Conservation (phyloP, 1,140 invertebrate species). For the Danaus melanippus region DNA sequence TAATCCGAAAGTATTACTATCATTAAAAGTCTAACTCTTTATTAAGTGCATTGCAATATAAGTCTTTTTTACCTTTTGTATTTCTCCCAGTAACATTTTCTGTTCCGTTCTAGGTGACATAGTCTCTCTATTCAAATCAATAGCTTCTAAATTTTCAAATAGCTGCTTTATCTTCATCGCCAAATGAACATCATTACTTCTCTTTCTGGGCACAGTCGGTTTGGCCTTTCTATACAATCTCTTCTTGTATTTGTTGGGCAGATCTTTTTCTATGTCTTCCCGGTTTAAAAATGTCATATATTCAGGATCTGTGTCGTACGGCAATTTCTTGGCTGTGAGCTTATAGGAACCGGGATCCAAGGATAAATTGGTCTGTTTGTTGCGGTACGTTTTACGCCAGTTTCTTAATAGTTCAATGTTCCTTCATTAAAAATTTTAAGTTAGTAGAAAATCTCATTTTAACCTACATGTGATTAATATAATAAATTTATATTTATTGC, state of each 20-base stretch:
- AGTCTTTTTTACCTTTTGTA: slow-evolving; percentile 52
- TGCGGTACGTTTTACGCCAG: slow-evolving; percentile 56
- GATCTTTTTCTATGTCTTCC: slow-evolving; percentile 66
- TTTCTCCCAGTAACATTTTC: slow-evolving; percentile 53
- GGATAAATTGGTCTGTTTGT: slow-evolving; percentile 28
- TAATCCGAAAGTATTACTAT: too few species aligned
- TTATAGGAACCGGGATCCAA: slow-evolving; percentile 29
- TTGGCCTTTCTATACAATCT: slow-evolving; percentile 43
- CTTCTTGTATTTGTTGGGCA: slow-evolving; percentile 65
- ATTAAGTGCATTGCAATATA: too few species aligned
- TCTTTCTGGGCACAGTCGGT: slow-evolving; percentile 44
- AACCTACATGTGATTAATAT: too few species aligned
- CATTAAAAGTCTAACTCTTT: too few species aligned
- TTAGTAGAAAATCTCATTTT: background rate
- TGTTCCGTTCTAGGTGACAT: slow-evolving; percentile 64
- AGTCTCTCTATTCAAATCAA: slow-evolving; percentile 44
- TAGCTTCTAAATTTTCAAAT: slow-evolving; percentile 58
- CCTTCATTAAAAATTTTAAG: slow-evolving; percentile 30
- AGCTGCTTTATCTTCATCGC: slow-evolving; percentile 64
- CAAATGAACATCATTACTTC: slow-evolving; percentile 52
- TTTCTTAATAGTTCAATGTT: slow-evolving; percentile 52
- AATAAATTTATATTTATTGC: too few species aligned
- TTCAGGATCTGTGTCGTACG: slow-evolving; percentile 57
- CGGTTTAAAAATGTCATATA: slow-evolving; percentile 55
- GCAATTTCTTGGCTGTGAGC: slow-evolving; percentile 35